A percentile compares a stretch with the other conserved stretches of the same genome.
phyloP scores from a whole-genome alignment of 2,797 vertebrate genomes.

The Sebastes kiyomatsui region DNA sequence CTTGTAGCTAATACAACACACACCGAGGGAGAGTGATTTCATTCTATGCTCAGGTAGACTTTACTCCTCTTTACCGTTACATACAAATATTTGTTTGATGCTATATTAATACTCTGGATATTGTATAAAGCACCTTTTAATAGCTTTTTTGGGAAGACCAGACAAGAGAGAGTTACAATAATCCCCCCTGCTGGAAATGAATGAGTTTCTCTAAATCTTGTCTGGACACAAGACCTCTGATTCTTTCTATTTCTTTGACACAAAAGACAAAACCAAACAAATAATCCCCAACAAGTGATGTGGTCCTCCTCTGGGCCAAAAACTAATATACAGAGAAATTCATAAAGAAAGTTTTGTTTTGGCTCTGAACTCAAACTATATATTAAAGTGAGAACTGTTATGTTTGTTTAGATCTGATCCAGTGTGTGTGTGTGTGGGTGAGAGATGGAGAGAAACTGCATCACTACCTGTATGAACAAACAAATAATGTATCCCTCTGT shows the following conservation, averaged over 20 bases:
- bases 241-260: not conserved
- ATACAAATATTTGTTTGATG: too few relatives aligned
- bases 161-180: not conserved
- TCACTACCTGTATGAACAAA: not conserved
- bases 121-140: not conserved
- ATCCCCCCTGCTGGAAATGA: not conserved
- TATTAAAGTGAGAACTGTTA: not conserved
- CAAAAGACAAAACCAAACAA: not conserved
- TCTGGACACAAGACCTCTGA: not conserved
- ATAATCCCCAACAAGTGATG: not conserved
- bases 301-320: not conserved
- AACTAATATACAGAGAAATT: not conserved
- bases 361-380: not conserved
- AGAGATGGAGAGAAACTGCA: not conserved
- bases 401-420: slow-evolving; percentile 2
- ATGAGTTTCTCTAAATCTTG: not conserved
- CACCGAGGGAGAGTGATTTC: too few relatives aligned
- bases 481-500: not conserved
- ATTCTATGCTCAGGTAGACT: too few relatives aligned
- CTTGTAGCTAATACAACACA: too few relatives aligned
- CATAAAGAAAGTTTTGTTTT: not conserved
- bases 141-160: not conserved
- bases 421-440: not conserved
- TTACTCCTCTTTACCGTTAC: too few relatives aligned
- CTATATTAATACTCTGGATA: too few relatives aligned